Percentiles rank a stretch among this genome's conserved stretches.
Evolutionary conservation across 2,888 invertebrate species (phyloP).

Genomic region (Macroteleia sp.): DNA sequence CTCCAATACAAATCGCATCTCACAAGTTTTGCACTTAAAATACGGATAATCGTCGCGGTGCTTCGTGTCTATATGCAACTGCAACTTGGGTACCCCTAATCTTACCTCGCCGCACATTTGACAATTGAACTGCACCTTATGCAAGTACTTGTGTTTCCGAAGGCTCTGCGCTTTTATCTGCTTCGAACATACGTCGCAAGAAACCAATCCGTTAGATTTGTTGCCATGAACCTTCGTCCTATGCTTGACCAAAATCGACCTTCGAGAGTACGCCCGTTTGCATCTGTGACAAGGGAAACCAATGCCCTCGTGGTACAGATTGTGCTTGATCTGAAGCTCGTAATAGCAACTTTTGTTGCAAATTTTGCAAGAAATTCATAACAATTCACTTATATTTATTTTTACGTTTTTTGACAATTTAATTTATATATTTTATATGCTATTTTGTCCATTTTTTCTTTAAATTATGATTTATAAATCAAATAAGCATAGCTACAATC

Average conservation of each 20-base stretch:
- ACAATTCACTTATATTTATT: no score
- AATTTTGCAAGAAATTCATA: no score
- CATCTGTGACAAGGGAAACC: slow-evolving; percentile 77
- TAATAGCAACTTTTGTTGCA: slow-evolving; percentile 64
- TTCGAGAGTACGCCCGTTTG: slow-evolving; percentile 71
- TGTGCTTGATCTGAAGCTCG: slow-evolving; percentile 66
- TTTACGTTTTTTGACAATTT: no score
- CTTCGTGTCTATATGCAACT: slow-evolving; percentile 53
- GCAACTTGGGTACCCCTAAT: slow-evolving; percentile 6
- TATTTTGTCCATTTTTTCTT: no score
- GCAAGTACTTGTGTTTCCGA: slow-evolving; percentile 56
- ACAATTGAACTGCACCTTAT: slow-evolving; percentile 46
- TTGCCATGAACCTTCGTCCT: slow-evolving; percentile 41
- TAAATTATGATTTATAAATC: no score
- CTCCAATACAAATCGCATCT: slow-evolving; percentile 56
- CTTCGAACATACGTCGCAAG: slow-evolving; percentile 67
- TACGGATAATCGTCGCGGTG: slow-evolving; percentile 65
- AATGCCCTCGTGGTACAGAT: slow-evolving; percentile 75
- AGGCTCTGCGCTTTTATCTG: slow-evolving; percentile 55
- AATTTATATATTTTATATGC: no score
- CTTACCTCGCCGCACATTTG: slow-evolving; percentile 59
- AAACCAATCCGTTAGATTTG: slow-evolving; percentile 22
- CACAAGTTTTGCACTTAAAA: slow-evolving; percentile 65
- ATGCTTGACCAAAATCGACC: slow-evolving; percentile 61
- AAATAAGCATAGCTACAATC: no score